A percentile compares a stretch with the other conserved stretches of the same genome.
Evolutionary conservation across 64 coral and sea anemone species (phyloP).

Genomic region (Porites lutea): DNA sequence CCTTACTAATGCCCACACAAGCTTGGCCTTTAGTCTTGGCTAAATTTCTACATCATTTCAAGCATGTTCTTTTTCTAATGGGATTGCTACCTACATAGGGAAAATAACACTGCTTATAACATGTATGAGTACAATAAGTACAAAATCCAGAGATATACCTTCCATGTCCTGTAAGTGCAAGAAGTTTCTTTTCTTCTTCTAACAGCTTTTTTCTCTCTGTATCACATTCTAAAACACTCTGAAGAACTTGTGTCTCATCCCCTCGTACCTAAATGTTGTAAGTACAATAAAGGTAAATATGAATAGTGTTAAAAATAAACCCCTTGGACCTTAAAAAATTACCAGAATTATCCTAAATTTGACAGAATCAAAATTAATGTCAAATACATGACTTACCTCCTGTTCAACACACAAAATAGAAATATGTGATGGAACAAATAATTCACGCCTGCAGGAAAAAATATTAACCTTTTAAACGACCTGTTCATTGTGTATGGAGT

Average conservation of each 20-base stretch:
- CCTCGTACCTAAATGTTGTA: constrained; percentile 51
- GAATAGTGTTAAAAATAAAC: too few relatives aligned
- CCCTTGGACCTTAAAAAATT: constrained; percentile 49
- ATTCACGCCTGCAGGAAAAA: constrained; percentile 60
- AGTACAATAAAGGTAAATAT: too few relatives aligned
- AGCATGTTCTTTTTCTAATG: too few relatives aligned
- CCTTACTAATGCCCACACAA: too few relatives aligned
- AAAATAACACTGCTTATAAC: too few relatives aligned
- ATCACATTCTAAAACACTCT: constrained; percentile 91
- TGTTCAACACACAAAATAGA: constrained; percentile 85
- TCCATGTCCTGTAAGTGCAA: constrained; percentile 12
- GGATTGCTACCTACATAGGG: too few relatives aligned
- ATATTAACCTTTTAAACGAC: neutral
- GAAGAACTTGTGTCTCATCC: constrained; percentile 74
- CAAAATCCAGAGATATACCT: constrained; percentile 23
- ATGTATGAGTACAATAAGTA: neutral
- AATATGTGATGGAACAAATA: constrained; percentile 81
- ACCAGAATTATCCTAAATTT: neutral
- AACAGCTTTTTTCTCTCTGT: constrained; percentile 68
- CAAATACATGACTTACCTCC: constrained; percentile 52
- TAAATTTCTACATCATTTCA: too few relatives aligned
- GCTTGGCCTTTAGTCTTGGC: too few relatives aligned
- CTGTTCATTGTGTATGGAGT: too few relatives aligned
- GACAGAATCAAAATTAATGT: too few relatives aligned
- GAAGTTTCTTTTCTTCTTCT: constrained; percentile 69